Base-by-base conservation (phyloP, 1,140 invertebrate species). In the Galleria mellonella region DNA sequence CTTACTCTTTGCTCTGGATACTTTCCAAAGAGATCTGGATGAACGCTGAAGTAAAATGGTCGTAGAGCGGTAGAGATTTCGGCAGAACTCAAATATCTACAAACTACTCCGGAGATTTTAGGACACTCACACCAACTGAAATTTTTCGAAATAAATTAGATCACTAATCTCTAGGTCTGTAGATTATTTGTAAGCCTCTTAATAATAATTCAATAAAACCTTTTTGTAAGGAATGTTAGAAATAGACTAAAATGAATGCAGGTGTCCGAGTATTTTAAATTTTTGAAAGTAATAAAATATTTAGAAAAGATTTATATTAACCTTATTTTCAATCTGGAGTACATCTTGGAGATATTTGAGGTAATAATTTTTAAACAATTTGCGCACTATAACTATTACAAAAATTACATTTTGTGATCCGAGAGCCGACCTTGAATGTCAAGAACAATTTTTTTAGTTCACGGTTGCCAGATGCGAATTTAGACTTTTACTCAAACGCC, bases 1-100 rank as follows among this genome's bases (percentile, higher is more conserved):
- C 79, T 88, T 84, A 94, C 94, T 70, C 93, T 91, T 88, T 97
- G 94, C 66, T 90, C 91, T 30, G 97, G 97, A 89, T 94, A 92
- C 77, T 95, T 92, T 43, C 94, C 94, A 89, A 98, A 98, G 29
- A 98, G 85, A 87, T 98, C 97, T 9, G 97, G 97, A 89, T 98
- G 97, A 12, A 98, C 96, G 36, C 92, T 92, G 84, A 98, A 98
- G 79, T 97, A 98, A 77, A 98, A 98, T 1, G 96, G 97, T 51
- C 96, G 88, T 9, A 98, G 84, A 0, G 96, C 96, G 10, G 94
- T 92, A 3, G 95, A 93, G n/a, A 97, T 88, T 88, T 97, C 94
- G 14, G 91, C 91, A 32, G 76, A 72, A 50, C 81, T 84, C 48
- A 84, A 55, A 47, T 62, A 69, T 62, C 76, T 74, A 49, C 70